These are phyloP conservation scores for Trachelus troglodyta DNA, from an alignment of 2,888 invertebrate genomes.

Conservation along the genomic window DNA sequence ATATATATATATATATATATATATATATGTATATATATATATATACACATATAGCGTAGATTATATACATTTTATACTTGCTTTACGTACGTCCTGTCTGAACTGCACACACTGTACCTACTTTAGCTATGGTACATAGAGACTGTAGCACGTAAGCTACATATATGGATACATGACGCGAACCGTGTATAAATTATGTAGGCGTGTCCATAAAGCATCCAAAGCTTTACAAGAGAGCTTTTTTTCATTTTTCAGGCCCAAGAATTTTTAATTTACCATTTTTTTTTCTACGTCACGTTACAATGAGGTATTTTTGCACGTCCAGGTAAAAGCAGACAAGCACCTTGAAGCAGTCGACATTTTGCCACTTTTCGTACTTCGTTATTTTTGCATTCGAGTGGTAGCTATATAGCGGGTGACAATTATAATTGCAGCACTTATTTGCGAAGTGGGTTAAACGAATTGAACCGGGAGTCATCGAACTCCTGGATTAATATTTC, in stretches of 20 bases:
- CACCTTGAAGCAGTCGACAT: background rate
- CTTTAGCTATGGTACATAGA: background rate
- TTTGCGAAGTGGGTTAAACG: background rate
- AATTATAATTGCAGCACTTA: background rate
- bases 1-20: too few species aligned
- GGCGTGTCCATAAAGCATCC: background rate
- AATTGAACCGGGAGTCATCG: background rate
- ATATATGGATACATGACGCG: background rate
- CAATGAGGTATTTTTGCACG: background rate
- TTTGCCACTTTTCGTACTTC: background rate
- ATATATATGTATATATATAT: too few species aligned
- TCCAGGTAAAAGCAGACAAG: background rate
- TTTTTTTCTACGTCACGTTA: background rate
- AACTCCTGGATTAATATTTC: background rate
- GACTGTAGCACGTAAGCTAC: background rate
- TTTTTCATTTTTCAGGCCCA: background rate
- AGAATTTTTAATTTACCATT: background rate
- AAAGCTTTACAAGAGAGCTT: background rate
- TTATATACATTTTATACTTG: background rate
- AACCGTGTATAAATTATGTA: background rate
- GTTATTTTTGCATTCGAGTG: background rate
- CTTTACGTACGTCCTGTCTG: background rate
- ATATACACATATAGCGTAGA: too few species aligned
- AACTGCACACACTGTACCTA: background rate
- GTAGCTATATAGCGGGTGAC: background rate